Base-by-base conservation (phyloP, 2,888 invertebrate species). In the Calameuta pallipes region DNA sequence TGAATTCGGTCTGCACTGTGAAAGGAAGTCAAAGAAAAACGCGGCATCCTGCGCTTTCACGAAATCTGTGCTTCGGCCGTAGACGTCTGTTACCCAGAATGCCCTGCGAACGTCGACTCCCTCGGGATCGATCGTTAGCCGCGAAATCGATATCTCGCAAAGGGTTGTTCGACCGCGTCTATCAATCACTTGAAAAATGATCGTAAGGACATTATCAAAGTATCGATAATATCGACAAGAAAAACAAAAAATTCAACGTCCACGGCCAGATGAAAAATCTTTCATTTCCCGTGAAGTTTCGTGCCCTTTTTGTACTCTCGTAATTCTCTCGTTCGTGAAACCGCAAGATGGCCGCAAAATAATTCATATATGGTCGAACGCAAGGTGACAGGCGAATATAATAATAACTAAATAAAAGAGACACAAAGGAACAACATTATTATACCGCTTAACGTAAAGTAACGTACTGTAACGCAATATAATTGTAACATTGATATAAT, bases 1-100 rank as follows among this genome's bases (percentile, higher is more conserved):
- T 88, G 85, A 87, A 80, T 82, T 84, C 86, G 85, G 86, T 82
- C 84, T 86, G 86, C 85, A 87, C 87, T 85, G 88, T 86, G 86
- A 86, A 87, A 85, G 82, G 78, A 87, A 86, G 83, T 83, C 81
- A 83, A 87, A 84, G 85, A 82, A 87, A 82, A 80, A 82, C 77
- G 80, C 81, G 79, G 56, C 80, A 81, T 82, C 83, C 82, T 80
- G 83, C 83, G 84, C 82, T 81, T 81, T 80, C 80, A 56, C 56
- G 56, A 56, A 23, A 56, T 15, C 23, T 56, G 9, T 56, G 23
- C 23, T 9, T 56, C 23, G 56, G 41, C 41, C 41, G 41, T 56
- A 6, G 6, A 23, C 41, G 23, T 56, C 41, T 2, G 41, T 56
- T 56, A 56, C 41, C 41, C 41, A 56, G 23, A 56, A 56, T 56